Evolutionary conservation across 2,797 vertebrate genomes (phyloP).

Genomic region (Halcyon badia): DNA sequence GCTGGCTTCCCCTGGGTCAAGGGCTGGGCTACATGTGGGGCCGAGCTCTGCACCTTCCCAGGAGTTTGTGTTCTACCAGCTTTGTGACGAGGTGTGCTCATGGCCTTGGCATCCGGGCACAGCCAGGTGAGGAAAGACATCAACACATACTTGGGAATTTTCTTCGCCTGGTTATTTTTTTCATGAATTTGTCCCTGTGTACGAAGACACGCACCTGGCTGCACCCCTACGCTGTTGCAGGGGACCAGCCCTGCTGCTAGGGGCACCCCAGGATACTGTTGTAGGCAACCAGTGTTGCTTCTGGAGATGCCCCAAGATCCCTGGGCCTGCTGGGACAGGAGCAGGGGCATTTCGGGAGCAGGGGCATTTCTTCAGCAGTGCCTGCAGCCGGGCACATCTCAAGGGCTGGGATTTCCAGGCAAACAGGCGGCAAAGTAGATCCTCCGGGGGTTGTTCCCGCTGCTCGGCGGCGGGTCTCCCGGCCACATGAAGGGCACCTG

Average conservation of each 20-base stretch:
- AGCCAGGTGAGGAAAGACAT: not conserved
- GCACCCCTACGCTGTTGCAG: fast-evolving
- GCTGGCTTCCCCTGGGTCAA: not conserved
- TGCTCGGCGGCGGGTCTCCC: fast-evolving
- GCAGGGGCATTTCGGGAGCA: not conserved
- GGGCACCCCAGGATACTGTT: fast-evolving
- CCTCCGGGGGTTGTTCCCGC: fast-evolving
- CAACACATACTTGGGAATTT: not conserved
- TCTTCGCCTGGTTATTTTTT: not conserved
- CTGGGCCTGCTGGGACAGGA: too few relatives aligned
- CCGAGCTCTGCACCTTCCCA: not conserved
- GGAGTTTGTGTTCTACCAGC: fast-evolving
- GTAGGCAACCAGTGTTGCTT: fast-evolving
- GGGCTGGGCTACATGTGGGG: not conserved
- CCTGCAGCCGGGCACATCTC: not conserved
- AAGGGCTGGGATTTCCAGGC: not conserved
- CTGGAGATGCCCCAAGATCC: fast-evolving
- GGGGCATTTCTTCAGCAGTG: fast-evolving
- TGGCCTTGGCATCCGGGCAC: fast-evolving
- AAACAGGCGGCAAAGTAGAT: fast-evolving
- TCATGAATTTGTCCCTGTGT: too few relatives aligned
- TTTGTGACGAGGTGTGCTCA: fast-evolving
- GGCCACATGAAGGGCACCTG: fast-evolving
- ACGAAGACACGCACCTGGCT: fast-evolving
- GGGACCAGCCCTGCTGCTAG: not conserved